Conservation (phyloP, 1,140 invertebrate species). For the Nasonia longicornis region DNA sequence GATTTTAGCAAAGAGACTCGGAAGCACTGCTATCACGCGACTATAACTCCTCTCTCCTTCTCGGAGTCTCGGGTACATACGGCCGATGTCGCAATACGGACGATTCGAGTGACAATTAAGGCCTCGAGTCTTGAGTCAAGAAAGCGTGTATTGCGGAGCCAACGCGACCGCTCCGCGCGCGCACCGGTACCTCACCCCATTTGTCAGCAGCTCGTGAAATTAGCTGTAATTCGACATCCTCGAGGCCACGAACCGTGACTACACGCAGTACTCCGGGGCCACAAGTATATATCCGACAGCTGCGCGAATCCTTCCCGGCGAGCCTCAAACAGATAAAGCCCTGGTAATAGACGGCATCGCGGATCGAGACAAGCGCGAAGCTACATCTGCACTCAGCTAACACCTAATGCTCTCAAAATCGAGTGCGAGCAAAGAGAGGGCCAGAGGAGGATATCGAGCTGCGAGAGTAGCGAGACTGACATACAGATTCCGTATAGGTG, state of each 20-base stretch:
- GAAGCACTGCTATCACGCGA: background rate
- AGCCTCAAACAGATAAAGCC: background rate
- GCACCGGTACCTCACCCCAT: background rate
- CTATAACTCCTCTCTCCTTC: background rate
- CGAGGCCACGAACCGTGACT: background rate
- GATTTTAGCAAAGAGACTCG: background rate
- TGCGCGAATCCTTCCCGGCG: background rate
- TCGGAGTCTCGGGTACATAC: background rate
- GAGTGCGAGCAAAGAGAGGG: background rate
- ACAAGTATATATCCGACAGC: background rate
- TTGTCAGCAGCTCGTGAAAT: background rate
- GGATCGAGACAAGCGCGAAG: background rate
- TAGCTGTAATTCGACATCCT: slow-evolving; percentile 14
- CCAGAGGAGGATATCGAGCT: background rate
- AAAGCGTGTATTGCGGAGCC: background rate
- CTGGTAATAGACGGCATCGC: background rate
- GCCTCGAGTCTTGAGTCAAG: background rate
- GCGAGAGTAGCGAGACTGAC: background rate
- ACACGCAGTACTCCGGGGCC: background rate
- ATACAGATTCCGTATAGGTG: background rate
- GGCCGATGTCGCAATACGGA: background rate
- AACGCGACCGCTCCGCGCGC: no score
- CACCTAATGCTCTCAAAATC: background rate
- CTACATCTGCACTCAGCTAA: background rate
- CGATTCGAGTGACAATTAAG: background rate